Conservation (phyloP, 1,140 invertebrate species). For the Oscheius sp. region DNA sequence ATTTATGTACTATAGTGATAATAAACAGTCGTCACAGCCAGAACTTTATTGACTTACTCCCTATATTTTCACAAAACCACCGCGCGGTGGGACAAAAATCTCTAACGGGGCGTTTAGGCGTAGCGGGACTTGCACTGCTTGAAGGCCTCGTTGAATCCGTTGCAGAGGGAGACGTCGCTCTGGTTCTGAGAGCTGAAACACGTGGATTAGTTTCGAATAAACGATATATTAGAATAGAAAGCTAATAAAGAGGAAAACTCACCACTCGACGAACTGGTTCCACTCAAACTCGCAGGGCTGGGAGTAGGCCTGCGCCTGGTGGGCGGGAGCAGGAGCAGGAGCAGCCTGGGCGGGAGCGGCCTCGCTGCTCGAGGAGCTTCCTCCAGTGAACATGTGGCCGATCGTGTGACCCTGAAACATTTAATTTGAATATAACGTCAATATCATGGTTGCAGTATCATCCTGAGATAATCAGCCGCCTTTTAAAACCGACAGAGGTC, state of each 20-base stretch:
- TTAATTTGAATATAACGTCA: slow-evolving; percentile 15
- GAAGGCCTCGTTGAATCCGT: slow-evolving; percentile 87
- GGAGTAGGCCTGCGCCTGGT: slow-evolving; percentile 41
- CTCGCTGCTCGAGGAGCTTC: slow-evolving; percentile 69
- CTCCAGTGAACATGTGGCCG: slow-evolving; percentile 78
- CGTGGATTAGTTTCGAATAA: neutral
- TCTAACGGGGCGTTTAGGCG: no score
- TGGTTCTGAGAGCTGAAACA: slow-evolving; percentile 39
- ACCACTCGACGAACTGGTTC: slow-evolving; percentile 63
- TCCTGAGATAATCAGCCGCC: slow-evolving; percentile 15
- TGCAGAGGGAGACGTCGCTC: slow-evolving; percentile 72
- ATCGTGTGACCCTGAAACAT: slow-evolving; percentile 78
- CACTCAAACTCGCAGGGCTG: slow-evolving; percentile 63
- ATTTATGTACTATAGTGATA: no score
- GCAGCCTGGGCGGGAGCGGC: slow-evolving; percentile 64
- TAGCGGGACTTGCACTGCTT: slow-evolving; percentile 72
- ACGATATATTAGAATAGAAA: neutral
- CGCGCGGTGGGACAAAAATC: no score
- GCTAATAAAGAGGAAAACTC: slow-evolving; percentile 1
- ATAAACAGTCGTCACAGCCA: no score
- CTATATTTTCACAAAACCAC: no score
- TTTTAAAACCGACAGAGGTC: neutral
- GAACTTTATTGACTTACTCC: no score
- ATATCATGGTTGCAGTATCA: slow-evolving; percentile 4
- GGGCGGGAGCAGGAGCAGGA: slow-evolving; percentile 55